Conservation (phyloP, 2,113 vertebrate genomes). For the Brienomyrus brachyistius region DNA sequence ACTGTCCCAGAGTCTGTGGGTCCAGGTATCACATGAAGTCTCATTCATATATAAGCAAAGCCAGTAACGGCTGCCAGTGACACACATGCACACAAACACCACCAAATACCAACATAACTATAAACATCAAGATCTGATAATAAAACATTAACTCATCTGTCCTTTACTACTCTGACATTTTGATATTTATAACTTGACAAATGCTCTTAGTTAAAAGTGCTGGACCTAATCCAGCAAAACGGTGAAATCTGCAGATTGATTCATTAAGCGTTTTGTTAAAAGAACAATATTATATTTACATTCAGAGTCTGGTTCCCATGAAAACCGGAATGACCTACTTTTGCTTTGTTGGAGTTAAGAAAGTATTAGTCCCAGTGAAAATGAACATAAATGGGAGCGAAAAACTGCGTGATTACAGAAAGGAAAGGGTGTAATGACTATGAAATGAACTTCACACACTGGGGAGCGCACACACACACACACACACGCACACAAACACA, state of each 20-base stretch:
- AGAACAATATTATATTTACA: constrained; percentile 7
- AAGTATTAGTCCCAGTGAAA: not conserved
- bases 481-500: not conserved
- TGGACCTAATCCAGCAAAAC: not conserved
- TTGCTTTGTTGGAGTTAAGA: not conserved
- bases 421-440: not conserved
- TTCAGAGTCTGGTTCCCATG: not conserved
- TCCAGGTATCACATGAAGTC: not conserved
- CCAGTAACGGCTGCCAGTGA: not conserved
- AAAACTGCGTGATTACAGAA: not conserved
- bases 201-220: not conserved
- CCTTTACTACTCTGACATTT: not conserved
- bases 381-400: not conserved
- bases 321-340: not conserved
- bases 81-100: not conserved
- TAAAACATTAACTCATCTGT: not conserved
- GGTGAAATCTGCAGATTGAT: not conserved
- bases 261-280: not conserved
- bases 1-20: too few species aligned
- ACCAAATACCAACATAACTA: not conserved
- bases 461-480: not conserved
- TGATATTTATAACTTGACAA: not conserved
- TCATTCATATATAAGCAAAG: not conserved
- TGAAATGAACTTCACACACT: not conserved
- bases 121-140: not conserved